Conservation (phyloP, 2,888 invertebrate genomes). For the Bellardia bayeri region DNA sequence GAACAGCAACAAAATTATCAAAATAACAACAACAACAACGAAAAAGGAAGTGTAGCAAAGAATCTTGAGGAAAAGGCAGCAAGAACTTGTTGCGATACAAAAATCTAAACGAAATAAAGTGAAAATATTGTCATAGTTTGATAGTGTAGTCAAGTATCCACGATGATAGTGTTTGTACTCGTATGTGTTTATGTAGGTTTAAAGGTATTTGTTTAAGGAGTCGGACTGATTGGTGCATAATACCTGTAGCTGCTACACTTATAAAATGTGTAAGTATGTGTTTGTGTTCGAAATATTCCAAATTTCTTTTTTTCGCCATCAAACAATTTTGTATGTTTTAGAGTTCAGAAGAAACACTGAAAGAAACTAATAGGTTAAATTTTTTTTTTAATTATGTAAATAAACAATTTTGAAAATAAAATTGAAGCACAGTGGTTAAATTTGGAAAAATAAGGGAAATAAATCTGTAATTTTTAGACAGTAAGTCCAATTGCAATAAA, state of each 20-base stretch:
- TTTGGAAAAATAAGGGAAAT: too few species aligned
- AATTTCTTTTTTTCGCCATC: neutral
- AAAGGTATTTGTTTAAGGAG: neutral
- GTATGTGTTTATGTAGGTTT: neutral
- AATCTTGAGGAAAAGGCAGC: neutral
- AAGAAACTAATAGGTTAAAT: neutral
- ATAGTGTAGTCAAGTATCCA: neutral
- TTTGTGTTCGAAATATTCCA: neutral
- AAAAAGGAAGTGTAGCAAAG: neutral
- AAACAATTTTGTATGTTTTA: neutral
- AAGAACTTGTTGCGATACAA: conserved; percentile 15
- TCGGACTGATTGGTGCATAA: conserved; percentile 14
- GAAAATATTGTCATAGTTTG: conserved; percentile 39
- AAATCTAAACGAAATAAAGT: conserved; percentile 26
- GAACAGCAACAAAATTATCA: conserved; percentile 16
- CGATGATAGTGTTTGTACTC: neutral
- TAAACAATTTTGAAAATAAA: too few species aligned
- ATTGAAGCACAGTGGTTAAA: too few species aligned
- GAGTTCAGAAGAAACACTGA: conserved; percentile 13
- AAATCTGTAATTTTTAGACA: too few species aligned
- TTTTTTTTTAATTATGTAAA: too few species aligned
- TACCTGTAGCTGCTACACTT: neutral
- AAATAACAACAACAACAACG: neutral
- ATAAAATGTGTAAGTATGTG: neutral
- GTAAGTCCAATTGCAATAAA: too few species aligned